phyloP scores from a whole-genome alignment of 1,140 invertebrate genomes.

The Drosophila busckii region DNA sequence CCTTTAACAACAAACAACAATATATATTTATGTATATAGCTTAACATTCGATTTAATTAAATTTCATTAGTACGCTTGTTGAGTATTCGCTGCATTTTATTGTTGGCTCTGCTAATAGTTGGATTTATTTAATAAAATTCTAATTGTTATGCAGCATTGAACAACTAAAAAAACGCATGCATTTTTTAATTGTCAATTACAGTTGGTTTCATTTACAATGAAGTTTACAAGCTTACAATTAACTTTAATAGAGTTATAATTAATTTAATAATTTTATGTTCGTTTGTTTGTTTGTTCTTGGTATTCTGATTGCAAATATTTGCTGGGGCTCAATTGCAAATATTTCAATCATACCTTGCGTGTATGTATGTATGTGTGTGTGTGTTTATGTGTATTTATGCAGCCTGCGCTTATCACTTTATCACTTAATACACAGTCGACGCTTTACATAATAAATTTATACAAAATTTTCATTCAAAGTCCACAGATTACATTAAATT shows the following conservation, averaged over 20 bases:
- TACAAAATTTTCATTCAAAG: too few relatives aligned
- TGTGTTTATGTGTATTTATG: constrained; percentile 14
- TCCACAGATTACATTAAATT: too few relatives aligned
- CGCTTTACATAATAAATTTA: too few relatives aligned
- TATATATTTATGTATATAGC: too few relatives aligned
- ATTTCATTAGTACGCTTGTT: neutral
- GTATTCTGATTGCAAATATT: constrained; percentile 62
- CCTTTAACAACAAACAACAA: too few relatives aligned
- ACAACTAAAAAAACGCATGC: constrained; percentile 13
- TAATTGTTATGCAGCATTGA: constrained; percentile 6
- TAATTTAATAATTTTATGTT: neutral
- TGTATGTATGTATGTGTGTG: constrained; percentile 20
- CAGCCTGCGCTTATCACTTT: constrained; percentile 34
- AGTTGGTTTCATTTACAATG: too few relatives aligned
- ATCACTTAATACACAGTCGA: constrained; percentile 24
- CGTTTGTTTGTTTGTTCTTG: constrained; percentile 7
- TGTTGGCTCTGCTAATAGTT: too few relatives aligned
- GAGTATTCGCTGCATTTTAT: too few relatives aligned
- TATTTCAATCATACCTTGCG: constrained; percentile 43
- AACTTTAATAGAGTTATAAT: neutral
- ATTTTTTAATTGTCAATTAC: constrained; percentile 19
- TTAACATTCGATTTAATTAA: too few relatives aligned
- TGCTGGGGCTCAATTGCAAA: constrained; percentile 66
- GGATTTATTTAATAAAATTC: constrained; percentile 18
- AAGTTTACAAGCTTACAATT: too few relatives aligned